Evolutionary conservation across 2,113 vertebrate genomes (phyloP).

Genomic region (Pogona vitticeps): DNA sequence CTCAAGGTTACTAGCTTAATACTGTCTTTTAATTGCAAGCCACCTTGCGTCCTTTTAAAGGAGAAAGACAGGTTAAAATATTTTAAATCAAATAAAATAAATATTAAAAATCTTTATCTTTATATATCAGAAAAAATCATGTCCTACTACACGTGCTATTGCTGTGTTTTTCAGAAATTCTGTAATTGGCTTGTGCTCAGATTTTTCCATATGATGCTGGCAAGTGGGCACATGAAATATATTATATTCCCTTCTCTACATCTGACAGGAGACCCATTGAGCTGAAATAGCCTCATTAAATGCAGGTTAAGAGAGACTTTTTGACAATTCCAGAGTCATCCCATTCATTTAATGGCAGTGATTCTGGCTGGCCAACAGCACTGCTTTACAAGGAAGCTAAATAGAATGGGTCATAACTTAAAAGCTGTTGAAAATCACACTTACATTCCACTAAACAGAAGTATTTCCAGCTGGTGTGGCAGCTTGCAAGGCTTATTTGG

Average conservation of each 20-base stretch:
- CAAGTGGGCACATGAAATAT: not conserved
- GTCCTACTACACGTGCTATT: not conserved
- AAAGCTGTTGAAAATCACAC: conserved; percentile 63
- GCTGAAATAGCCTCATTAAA: conserved; percentile 54
- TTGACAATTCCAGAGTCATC: conserved; percentile 45
- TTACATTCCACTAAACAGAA: conserved; percentile 63
- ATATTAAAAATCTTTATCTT: too few relatives aligned
- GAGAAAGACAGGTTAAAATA: too few relatives aligned
- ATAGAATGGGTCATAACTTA: conserved; percentile 68
- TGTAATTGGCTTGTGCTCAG: conserved; percentile 9
- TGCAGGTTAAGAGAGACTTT: conserved; percentile 53
- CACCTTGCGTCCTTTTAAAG: too few relatives aligned
- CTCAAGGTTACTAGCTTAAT: too few relatives aligned
- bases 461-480: conserved; percentile 63
- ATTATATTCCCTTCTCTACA: conserved; percentile 17
- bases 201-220: conserved; percentile 15
- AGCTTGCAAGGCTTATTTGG: conserved; percentile 59
- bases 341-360: conserved; percentile 56
- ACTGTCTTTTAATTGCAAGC: too few relatives aligned
- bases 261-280: conserved; percentile 43
- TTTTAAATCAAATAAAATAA: too few relatives aligned
- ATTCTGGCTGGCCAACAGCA: conserved; percentile 59
- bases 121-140: not conserved
- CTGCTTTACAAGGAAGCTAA: conserved; percentile 65
- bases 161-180: not conserved